Evolutionary conservation across 1,140 invertebrate species (phyloP).

Genomic region (Magallana gigas): DNA sequence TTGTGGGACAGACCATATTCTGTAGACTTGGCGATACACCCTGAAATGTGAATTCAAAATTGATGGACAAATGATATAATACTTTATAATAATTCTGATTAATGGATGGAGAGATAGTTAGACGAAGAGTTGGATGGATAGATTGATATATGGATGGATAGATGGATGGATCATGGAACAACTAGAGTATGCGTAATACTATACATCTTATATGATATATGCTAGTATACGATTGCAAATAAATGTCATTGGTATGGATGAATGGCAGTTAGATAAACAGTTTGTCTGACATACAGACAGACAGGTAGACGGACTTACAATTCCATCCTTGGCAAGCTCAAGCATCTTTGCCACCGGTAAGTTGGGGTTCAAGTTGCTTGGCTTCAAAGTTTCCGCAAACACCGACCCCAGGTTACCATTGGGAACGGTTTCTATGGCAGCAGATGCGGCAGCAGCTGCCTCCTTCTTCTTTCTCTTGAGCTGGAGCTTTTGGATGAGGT

Average conservation of each 20-base stretch:
- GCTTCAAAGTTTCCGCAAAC: slow-evolving; percentile 1
- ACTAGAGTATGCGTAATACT: too few relatives aligned
- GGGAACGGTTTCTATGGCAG: slow-evolving; percentile 14
- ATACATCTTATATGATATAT: too few relatives aligned
- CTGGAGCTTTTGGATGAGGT: slow-evolving; percentile 30
- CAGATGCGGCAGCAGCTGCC: background rate
- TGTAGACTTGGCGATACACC: slow-evolving; percentile 14
- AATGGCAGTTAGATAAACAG: too few relatives aligned
- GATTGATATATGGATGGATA: too few relatives aligned
- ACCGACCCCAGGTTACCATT: background rate
- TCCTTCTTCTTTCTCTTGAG: background rate
- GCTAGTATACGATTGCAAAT: too few relatives aligned
- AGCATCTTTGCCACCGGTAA: slow-evolving; percentile 25
- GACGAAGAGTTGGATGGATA: too few relatives aligned
- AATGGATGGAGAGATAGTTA: background rate
- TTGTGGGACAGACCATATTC: slow-evolving; percentile 41
- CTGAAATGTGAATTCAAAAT: background rate
- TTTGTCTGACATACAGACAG: too few relatives aligned
- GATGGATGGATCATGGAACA: too few relatives aligned
- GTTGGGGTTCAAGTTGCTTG: slow-evolving; percentile 34
- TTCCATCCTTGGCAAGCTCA: slow-evolving; percentile 47
- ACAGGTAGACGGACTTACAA: slow-evolving; percentile 14
- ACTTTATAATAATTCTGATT: background rate
- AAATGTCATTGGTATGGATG: too few relatives aligned
- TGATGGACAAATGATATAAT: too few relatives aligned